Conservation (phyloP, 2,113 vertebrate genomes). For the Globicephala melas region DNA sequence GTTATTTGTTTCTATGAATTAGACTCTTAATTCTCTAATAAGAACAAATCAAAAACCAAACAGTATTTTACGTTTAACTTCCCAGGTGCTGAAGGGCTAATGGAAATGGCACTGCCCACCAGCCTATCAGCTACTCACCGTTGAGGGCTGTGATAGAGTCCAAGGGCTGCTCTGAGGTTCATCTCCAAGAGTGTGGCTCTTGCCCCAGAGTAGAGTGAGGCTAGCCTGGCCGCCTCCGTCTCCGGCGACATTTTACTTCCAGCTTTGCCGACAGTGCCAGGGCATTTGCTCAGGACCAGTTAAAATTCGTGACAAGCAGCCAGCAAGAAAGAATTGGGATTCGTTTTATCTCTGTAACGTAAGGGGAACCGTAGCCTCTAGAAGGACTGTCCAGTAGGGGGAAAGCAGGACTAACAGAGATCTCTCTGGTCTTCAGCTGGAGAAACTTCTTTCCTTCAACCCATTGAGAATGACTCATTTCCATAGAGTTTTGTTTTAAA, state of each 20-base stretch:
- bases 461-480: not conserved
- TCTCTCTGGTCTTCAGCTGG: not conserved
- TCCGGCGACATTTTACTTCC: not conserved
- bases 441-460: constrained; percentile 22
- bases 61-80: not conserved
- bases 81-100: not conserved
- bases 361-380: not conserved
- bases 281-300: not conserved
- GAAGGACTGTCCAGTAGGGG: not conserved
- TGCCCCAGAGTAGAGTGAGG: not conserved
- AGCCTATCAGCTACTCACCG: not conserved
- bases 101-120: not conserved
- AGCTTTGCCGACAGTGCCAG: not conserved
- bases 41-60: constrained; percentile 29
- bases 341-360: not conserved
- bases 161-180: not conserved
- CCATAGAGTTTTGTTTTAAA: constrained; percentile 65
- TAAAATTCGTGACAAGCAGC: not conserved
- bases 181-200: not conserved
- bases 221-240: not conserved
- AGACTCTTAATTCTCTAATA: constrained; percentile 34
- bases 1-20: constrained; percentile 54
- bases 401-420: not conserved
- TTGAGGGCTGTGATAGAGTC: not conserved
- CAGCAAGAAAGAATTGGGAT: not conserved